These are phyloP conservation scores for Oithona nana DNA, from an alignment of 2,888 invertebrate species.

Conservation along the genomic window DNA sequence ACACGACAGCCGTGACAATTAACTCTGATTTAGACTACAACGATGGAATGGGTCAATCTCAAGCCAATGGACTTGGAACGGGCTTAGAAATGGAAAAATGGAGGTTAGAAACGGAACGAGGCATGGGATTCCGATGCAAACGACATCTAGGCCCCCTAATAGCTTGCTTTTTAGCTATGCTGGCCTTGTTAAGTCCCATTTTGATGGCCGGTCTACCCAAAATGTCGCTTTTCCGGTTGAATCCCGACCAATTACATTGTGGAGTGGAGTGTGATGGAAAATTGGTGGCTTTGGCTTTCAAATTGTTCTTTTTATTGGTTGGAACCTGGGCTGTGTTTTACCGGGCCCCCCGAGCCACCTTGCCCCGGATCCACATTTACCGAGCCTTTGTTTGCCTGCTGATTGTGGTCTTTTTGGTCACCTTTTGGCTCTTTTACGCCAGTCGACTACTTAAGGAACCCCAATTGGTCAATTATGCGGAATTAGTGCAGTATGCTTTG, in stretches of 20 bases:
- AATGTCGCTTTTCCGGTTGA: conserved; percentile 33
- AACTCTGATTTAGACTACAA: conserved; percentile 40
- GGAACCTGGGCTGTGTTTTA: conserved; percentile 86
- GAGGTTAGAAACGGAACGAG: conserved; percentile 19
- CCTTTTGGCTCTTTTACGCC: conserved; percentile 95
- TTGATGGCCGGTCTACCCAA: conserved; percentile 88
- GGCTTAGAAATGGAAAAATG: conserved; percentile 8
- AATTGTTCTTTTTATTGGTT: conserved; percentile 64
- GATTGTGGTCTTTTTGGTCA: conserved; percentile 74
- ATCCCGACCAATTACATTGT: conserved; percentile 35
- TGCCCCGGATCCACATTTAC: conserved; percentile 79
- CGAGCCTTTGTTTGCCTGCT: conserved; percentile 71
- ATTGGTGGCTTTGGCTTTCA: conserved; percentile 72
- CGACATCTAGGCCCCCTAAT: conserved; percentile 63
- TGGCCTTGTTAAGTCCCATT: conserved; percentile 75
- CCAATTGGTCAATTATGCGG: conserved; percentile 46
- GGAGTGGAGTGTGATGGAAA: conserved; percentile 86
- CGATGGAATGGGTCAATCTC: background rate
- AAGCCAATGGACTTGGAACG: background rate
- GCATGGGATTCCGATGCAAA: conserved; percentile 36
- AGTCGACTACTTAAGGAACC: conserved; percentile 45
- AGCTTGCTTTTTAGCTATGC: conserved; percentile 53
- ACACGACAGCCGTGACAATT: conserved; percentile 86
- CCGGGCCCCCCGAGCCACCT: conserved; percentile 57
- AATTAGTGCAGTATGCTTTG: conserved; percentile 74